Evolutionary conservation across 2,888 invertebrate genomes (phyloP), one percentile per base, ranked within the genome.

Genomic region (Yponomeuta plumbellus): DNA sequence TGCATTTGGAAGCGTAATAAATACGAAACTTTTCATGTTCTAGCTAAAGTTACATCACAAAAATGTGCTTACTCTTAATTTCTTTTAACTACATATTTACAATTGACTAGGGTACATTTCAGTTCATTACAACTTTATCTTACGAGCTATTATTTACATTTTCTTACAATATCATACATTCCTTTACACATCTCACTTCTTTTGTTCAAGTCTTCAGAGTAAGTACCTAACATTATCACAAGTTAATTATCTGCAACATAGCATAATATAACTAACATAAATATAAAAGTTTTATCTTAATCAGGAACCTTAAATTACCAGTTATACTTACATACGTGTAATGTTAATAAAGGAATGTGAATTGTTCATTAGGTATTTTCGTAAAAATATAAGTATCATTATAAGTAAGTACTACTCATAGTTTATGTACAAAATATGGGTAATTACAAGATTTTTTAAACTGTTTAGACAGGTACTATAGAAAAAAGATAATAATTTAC

Each of bases 51-150:
- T 86, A 91, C 88, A 91, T 91, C 91, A 91, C 91, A 91, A 86
- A 59, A 85, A 86, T 85, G 80, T 83, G 84, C 83, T 86, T 86
- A 85, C 76, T 76, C 74, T 74, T 52, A 52, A 52, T 52, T 52
- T 52, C 58, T 61, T 66, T 77, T 78, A 81, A 71, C 72, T 83
- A 89, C 89, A 71, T 90, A 91, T 91, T 83, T 91, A 90, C 89
- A 91, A 91, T 91, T 91, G 91, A 91, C 91, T 91, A 91, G 91
- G 86, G 87, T 89, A 89, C 85, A 88, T 81, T 89, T 91, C 91
- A 91, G 91, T 91, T 90, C 91, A 87, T 86, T 86, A 86, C 85
- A 80, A 76, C 75, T 78, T 79, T 78, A 74, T 65, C 56, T 59
- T 67, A 64, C 20, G 39, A 65, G 13, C 59, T 39, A 58, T 1